Conservation (phyloP, 2,888 invertebrate species). For the Nemurella pictetii region DNA sequence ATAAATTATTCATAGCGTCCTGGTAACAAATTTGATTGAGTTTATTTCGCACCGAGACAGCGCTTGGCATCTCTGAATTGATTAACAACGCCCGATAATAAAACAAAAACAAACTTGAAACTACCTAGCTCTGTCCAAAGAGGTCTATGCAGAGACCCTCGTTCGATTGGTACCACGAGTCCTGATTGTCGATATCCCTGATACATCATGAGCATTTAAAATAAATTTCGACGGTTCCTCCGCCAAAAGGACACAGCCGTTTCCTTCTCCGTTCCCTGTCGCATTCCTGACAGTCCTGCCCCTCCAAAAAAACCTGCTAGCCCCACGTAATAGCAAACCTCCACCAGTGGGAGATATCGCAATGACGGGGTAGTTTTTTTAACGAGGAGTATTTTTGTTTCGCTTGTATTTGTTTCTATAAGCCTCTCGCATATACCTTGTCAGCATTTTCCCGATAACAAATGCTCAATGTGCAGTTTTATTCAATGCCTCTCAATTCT, state of each 20-base stretch:
- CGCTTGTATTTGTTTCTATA: not conserved
- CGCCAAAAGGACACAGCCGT: too few relatives aligned
- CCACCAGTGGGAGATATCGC: too few relatives aligned
- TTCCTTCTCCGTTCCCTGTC: too few relatives aligned
- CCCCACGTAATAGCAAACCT: too few relatives aligned
- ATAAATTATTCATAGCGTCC: not conserved
- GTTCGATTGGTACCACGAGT: too few relatives aligned
- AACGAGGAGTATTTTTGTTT: not conserved
- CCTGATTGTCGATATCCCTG: too few relatives aligned
- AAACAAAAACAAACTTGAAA: not conserved
- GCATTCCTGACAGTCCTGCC: too few relatives aligned
- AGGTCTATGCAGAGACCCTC: too few relatives aligned
- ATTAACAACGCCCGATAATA: not conserved
- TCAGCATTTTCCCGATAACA: not conserved
- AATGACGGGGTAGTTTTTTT: too few relatives aligned
- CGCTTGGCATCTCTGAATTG: not conserved
- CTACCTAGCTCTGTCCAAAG: too few relatives aligned
- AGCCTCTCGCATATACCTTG: not conserved
- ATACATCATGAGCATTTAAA: too few relatives aligned
- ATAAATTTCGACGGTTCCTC: not conserved
- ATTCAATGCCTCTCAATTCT: not conserved
- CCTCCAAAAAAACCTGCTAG: too few relatives aligned
- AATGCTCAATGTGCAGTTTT: not conserved
- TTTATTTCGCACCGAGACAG: not conserved
- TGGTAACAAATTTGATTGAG: not conserved